Evolutionary conservation across 2,113 vertebrate species (phyloP), one percentile per base, ranked within the genome.

Genomic region (Ranitomeya imitator): DNA sequence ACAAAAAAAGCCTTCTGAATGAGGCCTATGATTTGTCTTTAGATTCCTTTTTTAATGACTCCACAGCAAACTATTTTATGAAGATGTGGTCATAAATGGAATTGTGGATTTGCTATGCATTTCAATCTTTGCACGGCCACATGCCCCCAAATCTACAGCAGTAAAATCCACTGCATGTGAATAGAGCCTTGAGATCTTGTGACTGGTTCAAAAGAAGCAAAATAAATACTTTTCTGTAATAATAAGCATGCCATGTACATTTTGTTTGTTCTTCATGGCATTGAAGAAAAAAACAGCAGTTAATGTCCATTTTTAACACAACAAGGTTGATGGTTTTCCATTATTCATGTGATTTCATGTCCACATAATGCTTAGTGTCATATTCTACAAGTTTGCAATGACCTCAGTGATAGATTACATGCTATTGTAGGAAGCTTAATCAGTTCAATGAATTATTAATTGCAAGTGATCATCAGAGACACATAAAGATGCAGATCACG

Each of bases 321-420:
- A 76, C 73, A 52, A 52, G 18, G 37, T 76, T 74, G 15, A 74
- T 19, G 10, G 37, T 7, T 18, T 45, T 76, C 52, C 45, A 76
- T 76, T 61, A 61, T 61, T 82, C 23, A 60, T 63, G 59, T 82
- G 59, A 82, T 82, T 82, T 61, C 79, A 45, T 82, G 79, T 37
- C 79, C 23, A 82, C 59, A 81, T 61, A 61, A 81, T 81, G 16
- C 79, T 26, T 19, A 61, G 81, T 83, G 81, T 45, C 63, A 63
- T 83, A n/a, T 83, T 67, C 63, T 83, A 21, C 81, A 67, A 83
- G 60, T 83, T 69, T 67, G 51, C 81, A 67, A 69, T 83, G 61
- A 83, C 81, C 81, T 67, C 45, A 51, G 15, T 65, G 81, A 51
- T 63, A 69, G 81, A 83, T 65, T 21, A 69, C 37, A 51, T 67